Base-by-base conservation (phyloP, 2,113 vertebrate species). In the Murina feae region DNA sequence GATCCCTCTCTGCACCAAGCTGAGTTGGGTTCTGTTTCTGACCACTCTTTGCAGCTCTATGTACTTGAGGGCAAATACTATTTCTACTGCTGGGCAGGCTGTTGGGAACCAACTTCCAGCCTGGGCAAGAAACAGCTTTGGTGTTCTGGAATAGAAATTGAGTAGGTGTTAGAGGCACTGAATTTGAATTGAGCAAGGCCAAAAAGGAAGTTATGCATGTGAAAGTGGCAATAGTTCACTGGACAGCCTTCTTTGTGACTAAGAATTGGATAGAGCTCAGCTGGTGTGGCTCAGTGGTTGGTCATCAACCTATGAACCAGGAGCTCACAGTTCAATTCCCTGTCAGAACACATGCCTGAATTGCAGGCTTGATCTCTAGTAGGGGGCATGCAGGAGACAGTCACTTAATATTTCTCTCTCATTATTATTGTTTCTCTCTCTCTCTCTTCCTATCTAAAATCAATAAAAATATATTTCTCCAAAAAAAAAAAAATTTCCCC, bases 81-180 rank as follows among this genome's bases (percentile, higher is more conserved):
- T 88, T 90, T 76, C 21, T 71, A 21, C 21, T 13, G 55, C 21
- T 66, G 44, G 32, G n/a, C 37, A 85, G 66, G 68, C 37, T 51
- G 8, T 35, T 23, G 32, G 42, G 25, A 10, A 44, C 9, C 23
- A 79, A 42, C 37, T 66, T 4, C 21, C 17, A 81, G 30, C 2
- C 1, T 2, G 20, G 30, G 88, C 42, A 68, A 90, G 80, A 68
- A 83, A 51, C 16, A 69, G 78, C 14, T 91, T 85, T 28, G 10
- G 17, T 93, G 51, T 89, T 66, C 72, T 71, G 42, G 25, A 69
- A 79, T 30, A 39, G 20, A 72, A 35, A 23, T 0, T 51, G 8
- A 0, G 30, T 20, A 35, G 6, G 16, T 42, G 6, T 23, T 44
- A 49, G 21, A 51, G 69, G 60, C 18, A 12, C 8, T 0, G 1